Base-by-base conservation (phyloP, 2,113 vertebrate species). In the Syrmaticus mikado region DNA sequence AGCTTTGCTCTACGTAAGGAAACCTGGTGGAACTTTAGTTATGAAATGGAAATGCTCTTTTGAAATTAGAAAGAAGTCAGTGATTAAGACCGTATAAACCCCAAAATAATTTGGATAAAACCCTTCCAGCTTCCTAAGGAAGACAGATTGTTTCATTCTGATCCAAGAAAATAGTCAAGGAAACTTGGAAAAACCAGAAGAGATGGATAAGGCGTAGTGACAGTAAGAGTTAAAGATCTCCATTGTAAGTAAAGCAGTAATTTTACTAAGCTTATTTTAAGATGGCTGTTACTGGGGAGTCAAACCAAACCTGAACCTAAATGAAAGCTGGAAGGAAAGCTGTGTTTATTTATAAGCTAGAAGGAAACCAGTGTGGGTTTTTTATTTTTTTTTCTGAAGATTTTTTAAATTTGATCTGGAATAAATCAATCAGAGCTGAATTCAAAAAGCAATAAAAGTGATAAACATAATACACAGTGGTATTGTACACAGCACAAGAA, bases 51-150 rank as follows among this genome's bases (percentile, higher is more conserved):
- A 93, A 64, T 70, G 82, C 75, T 62, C 90, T 84, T 96, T 93
- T 94, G 94, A 97, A 95, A 81, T 84, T 22, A 76, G 12, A 93
- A 93, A 75, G 52, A 92, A 93, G 48, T 82, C 62, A 90, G 36
- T 84, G 94, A 93, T 95, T 95, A 96, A 94, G 77, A 94, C 74
- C 65, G 83, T 67, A 48, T 88, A 94, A 96, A 94, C n/a, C 20
- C 25, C 8, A 19, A 73, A 82, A 45, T n/a, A 65, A 67, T 89
- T 82, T 64, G 75, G 76, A 83, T 80, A 89, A 96, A 66, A 27
- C 32, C 40, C 53, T 92, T 70, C 34, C 80, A 82, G 41, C 71
- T 85, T 90, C 72, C 61, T 71, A 67, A 79, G 19, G 55, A 0
- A 6, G 34, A 46, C 43, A 82, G 89, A 83, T 77, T 90, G 60